Percentiles rank a stretch among this genome's conserved stretches.
phyloP scores from a whole-genome alignment of 2,113 vertebrate species.

The Calidris pygmaea region DNA sequence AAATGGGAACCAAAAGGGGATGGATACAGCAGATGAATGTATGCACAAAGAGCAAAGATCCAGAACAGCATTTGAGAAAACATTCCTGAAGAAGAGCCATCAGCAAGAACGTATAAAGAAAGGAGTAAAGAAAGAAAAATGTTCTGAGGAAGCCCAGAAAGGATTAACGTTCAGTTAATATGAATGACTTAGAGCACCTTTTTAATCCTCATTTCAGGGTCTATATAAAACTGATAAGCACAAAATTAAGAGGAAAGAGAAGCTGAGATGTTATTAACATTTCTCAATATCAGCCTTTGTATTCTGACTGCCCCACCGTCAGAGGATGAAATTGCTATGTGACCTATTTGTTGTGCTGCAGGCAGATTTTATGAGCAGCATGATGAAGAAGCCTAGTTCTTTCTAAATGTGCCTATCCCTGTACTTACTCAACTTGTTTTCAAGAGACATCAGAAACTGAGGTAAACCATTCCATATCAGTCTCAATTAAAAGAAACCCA shows the following conservation, averaged over 20 bases:
- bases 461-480: background rate
- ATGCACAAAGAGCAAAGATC: background rate
- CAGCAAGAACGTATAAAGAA: background rate
- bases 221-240: background rate
- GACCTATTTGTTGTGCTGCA: background rate
- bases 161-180: background rate
- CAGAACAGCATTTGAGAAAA: background rate
- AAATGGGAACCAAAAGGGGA: background rate
- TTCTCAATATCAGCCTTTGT: background rate
- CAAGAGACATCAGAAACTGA: background rate
- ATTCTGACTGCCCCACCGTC: background rate
- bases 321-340: background rate
- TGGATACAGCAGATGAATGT: background rate
- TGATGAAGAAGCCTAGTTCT: background rate
- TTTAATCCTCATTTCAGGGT: background rate
- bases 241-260: background rate
- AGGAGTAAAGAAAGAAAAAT: background rate
- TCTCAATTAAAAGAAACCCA: background rate
- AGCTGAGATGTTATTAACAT: background rate
- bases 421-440: background rate
- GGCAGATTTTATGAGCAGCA: background rate
- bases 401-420: background rate
- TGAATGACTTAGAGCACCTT: background rate
- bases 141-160: background rate
- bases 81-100: background rate